These are phyloP conservation scores for Scaptomyza caliginosa DNA, from an alignment of 2,888 invertebrate species.

Conservation along the genomic window DNA sequence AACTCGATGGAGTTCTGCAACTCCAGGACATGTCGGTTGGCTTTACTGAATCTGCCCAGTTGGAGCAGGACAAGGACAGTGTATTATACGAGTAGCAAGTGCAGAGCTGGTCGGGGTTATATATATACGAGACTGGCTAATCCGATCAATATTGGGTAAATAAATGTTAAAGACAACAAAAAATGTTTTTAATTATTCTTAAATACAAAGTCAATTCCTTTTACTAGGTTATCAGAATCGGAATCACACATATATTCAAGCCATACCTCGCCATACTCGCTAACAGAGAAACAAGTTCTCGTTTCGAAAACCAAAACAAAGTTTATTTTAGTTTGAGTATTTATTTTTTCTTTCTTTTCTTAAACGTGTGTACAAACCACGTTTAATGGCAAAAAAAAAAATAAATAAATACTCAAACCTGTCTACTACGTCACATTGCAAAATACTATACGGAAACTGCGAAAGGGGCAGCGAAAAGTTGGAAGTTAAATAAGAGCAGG, in stretches of 20 bases:
- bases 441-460: conserved; percentile 66
- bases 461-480: conserved; percentile 41
- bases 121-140: no score
- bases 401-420: conserved; percentile 20
- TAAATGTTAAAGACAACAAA: conserved; percentile 10
- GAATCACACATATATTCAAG: conserved; percentile 43
- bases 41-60: conserved; percentile 58
- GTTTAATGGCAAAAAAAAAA: conserved; percentile 23
- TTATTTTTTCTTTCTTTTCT: no score
- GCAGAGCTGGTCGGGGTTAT: neutral
- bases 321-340: conserved; percentile 33
- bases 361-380: no score
- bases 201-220: no score
- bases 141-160: neutral
- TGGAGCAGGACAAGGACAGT: conserved; percentile 74
- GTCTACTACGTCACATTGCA: conserved; percentile 50
- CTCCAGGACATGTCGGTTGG: conserved; percentile 70
- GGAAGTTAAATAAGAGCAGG: conserved; percentile 31
- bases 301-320: conserved; percentile 68
- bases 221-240: conserved; percentile 36
- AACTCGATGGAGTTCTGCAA: conserved; percentile 45
- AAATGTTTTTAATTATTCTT: neutral
- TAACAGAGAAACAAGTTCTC: conserved; percentile 51
- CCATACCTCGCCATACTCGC: conserved; percentile 23
- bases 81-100: conserved; percentile 35